Conservation (phyloP, 2,888 invertebrate species). For the Asteroscopus sphinx region DNA sequence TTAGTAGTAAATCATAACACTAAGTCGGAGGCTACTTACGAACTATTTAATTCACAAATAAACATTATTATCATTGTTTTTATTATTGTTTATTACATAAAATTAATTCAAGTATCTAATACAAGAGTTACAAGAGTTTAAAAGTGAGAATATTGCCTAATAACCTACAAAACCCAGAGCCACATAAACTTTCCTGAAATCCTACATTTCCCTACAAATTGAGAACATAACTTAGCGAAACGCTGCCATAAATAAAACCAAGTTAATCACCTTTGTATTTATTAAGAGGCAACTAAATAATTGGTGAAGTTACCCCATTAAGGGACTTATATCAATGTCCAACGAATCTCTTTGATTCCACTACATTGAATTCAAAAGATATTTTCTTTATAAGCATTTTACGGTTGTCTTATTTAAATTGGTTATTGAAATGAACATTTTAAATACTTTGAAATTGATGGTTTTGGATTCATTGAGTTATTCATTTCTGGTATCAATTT, state of each 20-base stretch:
- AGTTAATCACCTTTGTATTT: slow-evolving; percentile 52
- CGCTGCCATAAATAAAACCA: slow-evolving; percentile 37
- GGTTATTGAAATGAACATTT: slow-evolving; percentile 32
- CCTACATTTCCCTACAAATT: slow-evolving; percentile 37
- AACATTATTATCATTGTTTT: too few species aligned
- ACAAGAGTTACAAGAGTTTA: too few species aligned
- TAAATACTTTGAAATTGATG: slow-evolving; percentile 2
- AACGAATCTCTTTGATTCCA: slow-evolving; percentile 54
- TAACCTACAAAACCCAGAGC: neutral
- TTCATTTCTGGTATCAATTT: too few species aligned
- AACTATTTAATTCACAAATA: too few species aligned
- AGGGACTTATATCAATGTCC: slow-evolving; percentile 44
- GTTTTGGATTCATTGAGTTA: too few species aligned
- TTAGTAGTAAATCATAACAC: too few species aligned
- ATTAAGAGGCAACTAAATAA: slow-evolving; percentile 63
- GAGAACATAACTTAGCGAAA: slow-evolving; percentile 23
- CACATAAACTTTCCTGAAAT: slow-evolving; percentile 24
- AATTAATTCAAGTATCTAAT: too few species aligned
- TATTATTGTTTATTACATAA: too few species aligned
- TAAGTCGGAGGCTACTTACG: too few species aligned
- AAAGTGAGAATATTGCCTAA: too few species aligned
- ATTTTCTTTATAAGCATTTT: slow-evolving; percentile 29
- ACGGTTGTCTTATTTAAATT: slow-evolving; percentile 22
- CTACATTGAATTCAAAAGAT: slow-evolving; percentile 56
- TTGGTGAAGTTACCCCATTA: slow-evolving; percentile 66